Conservation (phyloP, 2,113 vertebrate genomes). For the Aphelocoma coerulescens region DNA sequence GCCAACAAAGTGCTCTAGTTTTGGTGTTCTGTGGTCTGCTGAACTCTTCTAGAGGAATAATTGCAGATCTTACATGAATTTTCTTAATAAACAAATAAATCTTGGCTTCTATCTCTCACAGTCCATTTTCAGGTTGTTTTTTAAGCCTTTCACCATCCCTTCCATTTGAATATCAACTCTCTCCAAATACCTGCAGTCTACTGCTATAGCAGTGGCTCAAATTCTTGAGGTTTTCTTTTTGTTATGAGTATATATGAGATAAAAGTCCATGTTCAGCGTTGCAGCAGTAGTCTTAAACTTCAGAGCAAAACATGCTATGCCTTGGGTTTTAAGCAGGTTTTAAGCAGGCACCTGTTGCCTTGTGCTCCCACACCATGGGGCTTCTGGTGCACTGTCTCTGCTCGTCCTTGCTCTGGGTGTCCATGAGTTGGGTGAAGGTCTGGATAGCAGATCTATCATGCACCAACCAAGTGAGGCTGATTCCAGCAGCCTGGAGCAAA, state of each 20-base stretch:
- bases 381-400: neutral
- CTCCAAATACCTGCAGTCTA: neutral
- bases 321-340: neutral
- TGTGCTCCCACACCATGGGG: fast-evolving
- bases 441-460: neutral
- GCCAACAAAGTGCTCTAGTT: neutral
- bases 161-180: neutral
- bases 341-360: neutral
- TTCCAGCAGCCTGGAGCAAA: neutral
- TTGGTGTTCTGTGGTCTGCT: neutral
- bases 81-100: neutral
- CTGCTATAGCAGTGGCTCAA: neutral
- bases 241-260: neutral
- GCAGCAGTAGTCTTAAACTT: neutral
- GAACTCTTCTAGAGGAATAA: neutral
- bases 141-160: neutral
- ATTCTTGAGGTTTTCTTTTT: neutral
- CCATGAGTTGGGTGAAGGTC: neutral
- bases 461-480: neutral
- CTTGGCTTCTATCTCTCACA: neutral
- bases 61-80: neutral
- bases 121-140: neutral
- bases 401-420: neutral
- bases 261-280: neutral
- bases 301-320: neutral